Evolutionary conservation across 2,888 invertebrate species (phyloP), one percentile per base, ranked within the genome.

Genomic region (Diaperis boleti): DNA sequence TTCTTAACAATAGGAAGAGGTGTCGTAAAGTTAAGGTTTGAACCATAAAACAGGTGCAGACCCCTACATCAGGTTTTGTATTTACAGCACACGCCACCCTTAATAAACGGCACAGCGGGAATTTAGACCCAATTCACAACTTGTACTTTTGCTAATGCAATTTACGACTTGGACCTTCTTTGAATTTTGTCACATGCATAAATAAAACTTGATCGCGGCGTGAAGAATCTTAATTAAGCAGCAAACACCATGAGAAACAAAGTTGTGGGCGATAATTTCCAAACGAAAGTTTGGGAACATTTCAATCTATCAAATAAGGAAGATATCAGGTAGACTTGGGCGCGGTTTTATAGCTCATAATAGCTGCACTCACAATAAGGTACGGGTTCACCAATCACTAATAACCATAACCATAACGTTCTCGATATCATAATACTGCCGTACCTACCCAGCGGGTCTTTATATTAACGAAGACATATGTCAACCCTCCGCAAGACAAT

Each of bases 261-360:
- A 39, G 17, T 14, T 13, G 50, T 50, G 50, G 50, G 54, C 35
- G 39, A 54, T 41, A 41, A 29, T 37, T 18, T 39, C 26, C 14
- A 13, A 29, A 18, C 54, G 17, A 22, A 60, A 11, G 29, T 49
- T 39, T 59, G 66, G 63, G 60, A 70, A 71, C 75, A 70, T 73
- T 78, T 77, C 76, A 77, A 77, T 78, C 73, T 73, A 76, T 73
- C 76, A 75, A 74, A 76, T 71, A 70, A 63, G 70, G 72, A 71
- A 73, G 72, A 73, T 76, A 77, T 76, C 76, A 71, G 67, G 62
- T 68, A 65, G 42, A 67, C 70, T 71, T 73, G 78, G 76, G 79
- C 72, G 75, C 72, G 75, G 75, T 76, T 79, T 80, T 80, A 79
- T 78, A 69, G 77, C 76, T 74, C 76, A 72, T 76, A n/a, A 76